A percentile compares a stretch with the other conserved stretches of the same genome.
Evolutionary conservation across 2,797 vertebrate species (phyloP).

Genomic region (Kryptopterus vitreolus): DNA sequence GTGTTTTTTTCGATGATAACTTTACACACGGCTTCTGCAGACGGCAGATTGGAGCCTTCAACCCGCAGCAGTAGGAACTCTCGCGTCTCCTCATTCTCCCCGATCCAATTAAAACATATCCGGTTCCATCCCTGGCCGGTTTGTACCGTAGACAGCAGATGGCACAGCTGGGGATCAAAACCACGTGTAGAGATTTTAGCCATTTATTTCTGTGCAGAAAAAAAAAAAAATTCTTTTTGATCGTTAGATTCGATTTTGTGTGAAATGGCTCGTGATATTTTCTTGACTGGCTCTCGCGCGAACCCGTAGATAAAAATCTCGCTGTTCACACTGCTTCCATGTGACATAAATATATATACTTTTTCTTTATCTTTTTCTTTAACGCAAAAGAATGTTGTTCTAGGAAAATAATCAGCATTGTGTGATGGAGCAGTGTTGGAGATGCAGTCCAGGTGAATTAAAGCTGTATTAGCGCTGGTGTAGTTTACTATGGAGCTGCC

Average conservation of each 20-base stretch:
- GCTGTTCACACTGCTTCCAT: background rate
- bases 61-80: constrained; percentile 8
- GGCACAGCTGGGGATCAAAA: constrained; percentile 32
- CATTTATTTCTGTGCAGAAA: background rate
- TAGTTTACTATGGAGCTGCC: too few relatives aligned
- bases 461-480: too few relatives aligned
- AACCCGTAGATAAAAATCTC: background rate
- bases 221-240: background rate
- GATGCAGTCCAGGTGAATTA: too few relatives aligned
- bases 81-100: background rate
- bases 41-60: constrained; percentile 14
- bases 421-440: background rate
- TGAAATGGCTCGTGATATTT: too few relatives aligned
- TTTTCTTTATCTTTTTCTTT: too few relatives aligned
- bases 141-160: constrained; percentile 19
- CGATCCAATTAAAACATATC: constrained; percentile 30
- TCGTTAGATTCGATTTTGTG: too few relatives aligned
- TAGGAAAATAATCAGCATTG: background rate
- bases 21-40: constrained; percentile 11
- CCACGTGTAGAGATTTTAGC: background rate
- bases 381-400: too few relatives aligned
- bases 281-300: background rate
- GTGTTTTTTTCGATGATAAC: background rate
- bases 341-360: background rate
- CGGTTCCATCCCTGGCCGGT: constrained; percentile 13